Percentiles rank a stretch among this genome's conserved stretches.
Evolutionary conservation across 1,140 invertebrate species (phyloP).

Genomic region (Pristionchus pacificus): DNA sequence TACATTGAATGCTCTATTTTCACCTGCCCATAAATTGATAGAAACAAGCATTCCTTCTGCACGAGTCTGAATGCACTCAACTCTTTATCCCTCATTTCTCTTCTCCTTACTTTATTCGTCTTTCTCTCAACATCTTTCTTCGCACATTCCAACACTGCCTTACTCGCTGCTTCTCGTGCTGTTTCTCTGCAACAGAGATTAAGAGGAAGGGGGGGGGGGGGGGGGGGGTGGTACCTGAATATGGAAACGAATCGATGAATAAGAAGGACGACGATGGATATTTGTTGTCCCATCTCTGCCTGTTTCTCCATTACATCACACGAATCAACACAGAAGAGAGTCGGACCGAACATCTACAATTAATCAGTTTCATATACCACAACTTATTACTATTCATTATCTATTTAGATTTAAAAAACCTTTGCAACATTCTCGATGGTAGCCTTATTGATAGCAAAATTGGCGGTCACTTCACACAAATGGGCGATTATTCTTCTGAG

Average conservation of each 20-base stretch:
- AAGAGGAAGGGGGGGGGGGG: too few species aligned
- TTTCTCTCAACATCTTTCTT: constrained; percentile 32
- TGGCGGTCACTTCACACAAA: constrained; percentile 31
- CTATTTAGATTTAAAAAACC: constrained; percentile 40
- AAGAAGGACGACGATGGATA: not conserved
- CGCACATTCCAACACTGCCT: constrained; percentile 35
- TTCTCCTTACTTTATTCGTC: not conserved
- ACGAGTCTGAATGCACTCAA: constrained; percentile 9
- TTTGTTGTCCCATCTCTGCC: not conserved
- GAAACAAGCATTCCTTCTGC: constrained; percentile 49
- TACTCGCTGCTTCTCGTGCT: constrained; percentile 30
- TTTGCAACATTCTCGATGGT: constrained; percentile 52
- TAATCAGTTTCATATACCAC: not conserved
- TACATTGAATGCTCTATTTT: constrained; percentile 49
- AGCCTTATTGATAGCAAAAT: constrained; percentile 41
- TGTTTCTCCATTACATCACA: not conserved
- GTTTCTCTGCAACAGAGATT: not conserved
- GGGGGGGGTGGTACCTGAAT: constrained; percentile 31
- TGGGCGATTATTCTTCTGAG: not conserved
- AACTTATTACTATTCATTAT: constrained; percentile 24
- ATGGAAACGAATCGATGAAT: not conserved
- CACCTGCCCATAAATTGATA: constrained; percentile 46
- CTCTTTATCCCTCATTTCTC: not conserved
- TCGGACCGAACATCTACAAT: constrained; percentile 19
- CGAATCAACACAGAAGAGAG: constrained; percentile 9